Conservation (phyloP, 2,113 vertebrate species). For the Chiloscyllium plagiosum region DNA sequence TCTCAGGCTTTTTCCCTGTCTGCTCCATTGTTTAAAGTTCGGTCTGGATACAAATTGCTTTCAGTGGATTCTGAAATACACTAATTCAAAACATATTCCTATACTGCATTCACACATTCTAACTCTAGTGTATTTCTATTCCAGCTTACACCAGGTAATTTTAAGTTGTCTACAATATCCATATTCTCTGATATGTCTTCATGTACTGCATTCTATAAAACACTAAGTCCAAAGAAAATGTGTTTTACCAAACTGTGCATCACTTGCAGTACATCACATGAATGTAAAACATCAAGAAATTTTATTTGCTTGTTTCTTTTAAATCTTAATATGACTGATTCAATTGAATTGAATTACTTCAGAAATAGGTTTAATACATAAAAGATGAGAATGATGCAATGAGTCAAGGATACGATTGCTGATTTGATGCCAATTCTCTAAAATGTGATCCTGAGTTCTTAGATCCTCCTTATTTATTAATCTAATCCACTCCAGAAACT, state of each 20-base stretch:
- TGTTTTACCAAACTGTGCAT: neutral
- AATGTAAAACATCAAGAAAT: too few species aligned
- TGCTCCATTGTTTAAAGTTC: neutral
- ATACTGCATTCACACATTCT: neutral
- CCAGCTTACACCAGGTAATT: neutral
- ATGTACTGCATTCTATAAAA: neutral
- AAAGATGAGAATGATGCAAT: neutral
- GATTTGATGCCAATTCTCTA: neutral
- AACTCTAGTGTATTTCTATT: neutral
- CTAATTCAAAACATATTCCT: neutral
- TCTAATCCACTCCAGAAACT: neutral
- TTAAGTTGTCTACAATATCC: neutral
- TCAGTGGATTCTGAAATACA: neutral
- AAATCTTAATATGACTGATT: neutral
- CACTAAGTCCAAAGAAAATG: neutral
- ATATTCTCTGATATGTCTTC: neutral
- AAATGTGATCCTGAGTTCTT: neutral
- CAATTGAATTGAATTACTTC: neutral
- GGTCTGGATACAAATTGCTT: neutral
- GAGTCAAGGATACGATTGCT: neutral
- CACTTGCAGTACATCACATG: too few species aligned
- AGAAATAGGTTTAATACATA: neutral
- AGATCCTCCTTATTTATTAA: neutral
- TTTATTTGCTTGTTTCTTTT: neutral
- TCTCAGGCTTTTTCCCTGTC: too few species aligned